These are phyloP conservation scores for Zoanthus sansibaricus DNA, from an alignment of 92 coral and sea anemone genomes.

Conservation along the genomic window DNA sequence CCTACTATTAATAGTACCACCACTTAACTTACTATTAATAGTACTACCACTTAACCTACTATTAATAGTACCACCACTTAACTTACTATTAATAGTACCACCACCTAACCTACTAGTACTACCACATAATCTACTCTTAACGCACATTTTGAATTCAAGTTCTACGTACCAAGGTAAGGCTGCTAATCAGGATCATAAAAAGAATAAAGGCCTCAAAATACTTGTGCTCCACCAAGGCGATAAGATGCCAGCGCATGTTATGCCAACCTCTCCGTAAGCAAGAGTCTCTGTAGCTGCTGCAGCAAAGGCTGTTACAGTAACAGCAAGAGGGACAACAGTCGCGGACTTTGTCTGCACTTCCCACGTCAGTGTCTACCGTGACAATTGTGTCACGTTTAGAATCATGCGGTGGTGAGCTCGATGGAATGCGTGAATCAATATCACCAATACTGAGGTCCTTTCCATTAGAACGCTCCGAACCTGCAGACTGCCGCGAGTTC, in stretches of 20 bases:
- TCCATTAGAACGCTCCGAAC: slow-evolving; percentile 79
- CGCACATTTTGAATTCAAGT: background rate
- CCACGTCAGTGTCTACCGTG: slow-evolving; percentile 85
- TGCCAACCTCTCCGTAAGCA: slow-evolving; percentile 89
- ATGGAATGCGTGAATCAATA: slow-evolving; percentile 91
- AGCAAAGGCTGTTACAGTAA: slow-evolving; percentile 90
- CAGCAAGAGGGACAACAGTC: slow-evolving; percentile 95
- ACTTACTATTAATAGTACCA: no score
- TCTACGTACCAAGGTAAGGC: slow-evolving; percentile 89
- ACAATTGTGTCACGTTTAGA: slow-evolving; percentile 93
- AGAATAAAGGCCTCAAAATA: slow-evolving; percentile 89
- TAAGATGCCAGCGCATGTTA: slow-evolving; percentile 78
- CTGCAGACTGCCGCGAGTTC: slow-evolving; percentile 92
- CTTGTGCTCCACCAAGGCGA: slow-evolving; percentile 92
- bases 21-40: no score
- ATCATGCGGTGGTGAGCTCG: slow-evolving; percentile 81
- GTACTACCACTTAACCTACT: no score
- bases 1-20: no score
- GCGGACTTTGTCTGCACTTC: slow-evolving; percentile 66
- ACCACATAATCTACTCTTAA: no score
- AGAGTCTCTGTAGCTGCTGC: slow-evolving; percentile 83
- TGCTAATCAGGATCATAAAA: slow-evolving; percentile 88
- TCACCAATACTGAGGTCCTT: slow-evolving; percentile 91
- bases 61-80: no score
- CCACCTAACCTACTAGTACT: no score